phyloP scores from a whole-genome alignment of 1,140 invertebrate genomes.

The Ridgeia piscesae region DNA sequence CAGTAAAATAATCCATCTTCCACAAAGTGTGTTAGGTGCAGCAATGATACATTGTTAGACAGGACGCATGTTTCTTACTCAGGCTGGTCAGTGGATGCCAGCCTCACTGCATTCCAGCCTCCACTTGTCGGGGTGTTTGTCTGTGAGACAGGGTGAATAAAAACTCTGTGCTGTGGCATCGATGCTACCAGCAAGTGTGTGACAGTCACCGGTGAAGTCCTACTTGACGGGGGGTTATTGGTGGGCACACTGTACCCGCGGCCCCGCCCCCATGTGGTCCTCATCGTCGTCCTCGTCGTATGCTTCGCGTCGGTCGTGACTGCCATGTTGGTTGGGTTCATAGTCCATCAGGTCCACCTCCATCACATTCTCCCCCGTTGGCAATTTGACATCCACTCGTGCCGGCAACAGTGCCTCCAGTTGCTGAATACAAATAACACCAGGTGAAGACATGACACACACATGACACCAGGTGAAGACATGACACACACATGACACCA shows the following conservation, averaged over 20 bases:
- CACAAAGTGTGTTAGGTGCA: neutral
- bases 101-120: neutral
- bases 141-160: neutral
- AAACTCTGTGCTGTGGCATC: neutral
- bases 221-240: conserved; percentile 53
- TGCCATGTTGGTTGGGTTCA: conserved; percentile 64
- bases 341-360: conserved; percentile 80
- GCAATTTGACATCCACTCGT: conserved; percentile 69
- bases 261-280: conserved; percentile 63
- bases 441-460: too few species aligned
- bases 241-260: conserved; percentile 82
- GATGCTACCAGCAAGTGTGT: neutral
- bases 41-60: neutral
- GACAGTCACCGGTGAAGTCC: neutral
- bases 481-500: too few species aligned
- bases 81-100: neutral
- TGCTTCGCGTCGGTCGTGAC: conserved; percentile 74
- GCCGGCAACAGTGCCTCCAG: conserved; percentile 76
- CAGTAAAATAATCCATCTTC: neutral
- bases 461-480: too few species aligned
- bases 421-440: conserved; percentile 50
- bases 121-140: neutral
- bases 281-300: conserved; percentile 56
- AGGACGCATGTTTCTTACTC: neutral
- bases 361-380: conserved; percentile 75